Conservation (phyloP, 2,113 vertebrate species). For the Sminthopsis crassicaudata region DNA sequence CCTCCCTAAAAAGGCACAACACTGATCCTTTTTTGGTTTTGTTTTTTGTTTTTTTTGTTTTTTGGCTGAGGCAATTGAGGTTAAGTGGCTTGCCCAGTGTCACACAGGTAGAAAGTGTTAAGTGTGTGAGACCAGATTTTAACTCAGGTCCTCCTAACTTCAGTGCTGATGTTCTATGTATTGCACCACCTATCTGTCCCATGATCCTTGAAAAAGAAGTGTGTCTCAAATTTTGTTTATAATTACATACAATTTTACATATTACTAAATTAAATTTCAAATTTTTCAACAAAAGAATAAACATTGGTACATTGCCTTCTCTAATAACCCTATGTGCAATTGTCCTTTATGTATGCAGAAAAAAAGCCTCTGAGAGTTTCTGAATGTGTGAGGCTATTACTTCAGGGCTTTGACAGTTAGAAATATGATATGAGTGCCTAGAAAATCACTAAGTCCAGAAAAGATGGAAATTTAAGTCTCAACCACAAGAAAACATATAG, state of each 20-base stretch:
- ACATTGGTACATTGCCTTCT: not conserved
- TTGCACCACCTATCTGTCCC: too few relatives aligned
- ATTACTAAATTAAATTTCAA: not conserved
- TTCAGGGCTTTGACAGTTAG: slow-evolving; percentile 71
- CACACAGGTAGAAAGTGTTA: too few relatives aligned
- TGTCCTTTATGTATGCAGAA: slow-evolving; percentile 71
- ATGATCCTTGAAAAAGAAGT: too few relatives aligned
- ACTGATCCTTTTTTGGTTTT: too few relatives aligned
- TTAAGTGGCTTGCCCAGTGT: too few relatives aligned
- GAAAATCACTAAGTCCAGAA: slow-evolving; percentile 74
- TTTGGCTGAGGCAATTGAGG: too few relatives aligned
- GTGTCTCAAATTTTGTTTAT: not conserved
- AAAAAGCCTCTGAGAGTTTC: slow-evolving; percentile 74
- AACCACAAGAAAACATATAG: slow-evolving; percentile 69
- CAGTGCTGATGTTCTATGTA: too few relatives aligned
- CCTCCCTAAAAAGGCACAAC: too few relatives aligned
- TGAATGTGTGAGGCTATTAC: slow-evolving; percentile 73
- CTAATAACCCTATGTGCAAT: slow-evolving; percentile 48
- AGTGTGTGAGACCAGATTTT: too few relatives aligned
- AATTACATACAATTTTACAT: not conserved
- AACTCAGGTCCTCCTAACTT: too few relatives aligned
- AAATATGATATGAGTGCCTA: slow-evolving; percentile 72
- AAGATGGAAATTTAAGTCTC: slow-evolving; percentile 66
- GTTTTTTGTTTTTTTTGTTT: too few relatives aligned
- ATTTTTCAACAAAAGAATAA: not conserved